Percentiles rank a stretch among this genome's conserved stretches.
phyloP scores from a whole-genome alignment of 2,888 invertebrate species.

The Holacanthella duospinosa region DNA sequence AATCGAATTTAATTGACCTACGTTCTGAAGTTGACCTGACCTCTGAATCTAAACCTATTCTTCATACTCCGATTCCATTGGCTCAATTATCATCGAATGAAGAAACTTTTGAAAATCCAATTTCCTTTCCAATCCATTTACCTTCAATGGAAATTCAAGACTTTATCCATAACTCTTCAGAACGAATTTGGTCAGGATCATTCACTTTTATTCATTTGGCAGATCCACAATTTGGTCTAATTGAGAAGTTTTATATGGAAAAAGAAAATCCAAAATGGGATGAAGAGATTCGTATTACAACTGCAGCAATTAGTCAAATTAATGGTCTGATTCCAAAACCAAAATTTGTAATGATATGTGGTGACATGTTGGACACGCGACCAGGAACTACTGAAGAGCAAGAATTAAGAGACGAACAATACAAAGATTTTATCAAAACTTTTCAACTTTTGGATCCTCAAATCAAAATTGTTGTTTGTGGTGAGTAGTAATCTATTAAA shows the following conservation, averaged over 20 bases:
- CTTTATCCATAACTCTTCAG: conserved; percentile 7
- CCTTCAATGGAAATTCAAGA: conserved; percentile 8
- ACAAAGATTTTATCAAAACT: conserved; percentile 40
- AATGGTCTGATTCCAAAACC: conserved; percentile 44
- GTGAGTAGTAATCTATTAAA: background rate
- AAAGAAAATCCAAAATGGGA: conserved; percentile 41
- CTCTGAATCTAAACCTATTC: too few relatives aligned
- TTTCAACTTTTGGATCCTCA: conserved; percentile 41
- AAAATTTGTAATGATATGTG: conserved; percentile 45
- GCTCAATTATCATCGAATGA: too few relatives aligned
- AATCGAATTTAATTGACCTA: too few relatives aligned
- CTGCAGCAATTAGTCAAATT: conserved; percentile 41
- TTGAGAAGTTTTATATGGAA: conserved; percentile 40
- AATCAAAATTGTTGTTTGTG: conserved; percentile 42
- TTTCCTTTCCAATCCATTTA: too few relatives aligned
- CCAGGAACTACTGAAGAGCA: conserved; percentile 39
- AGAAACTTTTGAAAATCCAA: too few relatives aligned
- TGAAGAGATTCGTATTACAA: conserved; percentile 42
- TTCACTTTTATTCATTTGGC: conserved; percentile 46
- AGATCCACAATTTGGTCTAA: conserved; percentile 47
- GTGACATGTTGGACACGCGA: conserved; percentile 45
- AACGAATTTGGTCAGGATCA: conserved; percentile 41
- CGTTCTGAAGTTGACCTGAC: too few relatives aligned
- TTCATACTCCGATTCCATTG: too few relatives aligned
- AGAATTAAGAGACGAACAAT: conserved; percentile 38